A percentile compares a stretch with the other conserved stretches of the same genome.
These are phyloP conservation scores for Macropodus opercularis DNA, from an alignment of 2,797 vertebrate genomes.

Conservation along the genomic window DNA sequence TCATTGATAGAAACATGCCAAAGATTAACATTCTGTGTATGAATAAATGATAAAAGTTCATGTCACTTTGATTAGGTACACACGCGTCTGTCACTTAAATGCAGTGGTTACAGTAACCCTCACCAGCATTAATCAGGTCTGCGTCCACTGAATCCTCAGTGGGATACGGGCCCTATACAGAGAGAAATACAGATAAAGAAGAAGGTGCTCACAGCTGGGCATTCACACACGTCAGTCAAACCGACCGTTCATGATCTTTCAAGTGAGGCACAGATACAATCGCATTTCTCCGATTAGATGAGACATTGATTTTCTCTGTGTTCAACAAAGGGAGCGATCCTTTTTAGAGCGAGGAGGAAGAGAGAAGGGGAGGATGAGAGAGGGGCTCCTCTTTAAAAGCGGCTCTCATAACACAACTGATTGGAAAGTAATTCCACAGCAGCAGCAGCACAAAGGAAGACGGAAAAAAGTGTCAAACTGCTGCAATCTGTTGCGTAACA, in stretches of 20 bases:
- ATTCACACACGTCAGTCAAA: conserved; percentile 38
- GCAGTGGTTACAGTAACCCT: conserved; percentile 43
- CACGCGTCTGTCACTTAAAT: not conserved
- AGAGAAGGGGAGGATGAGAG: conserved; percentile 1
- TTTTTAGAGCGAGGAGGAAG: conserved; percentile 11
- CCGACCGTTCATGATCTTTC: conserved; percentile 46
- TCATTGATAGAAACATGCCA: not conserved
- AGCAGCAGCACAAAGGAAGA: conserved; percentile 44
- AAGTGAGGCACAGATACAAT: conserved; percentile 54
- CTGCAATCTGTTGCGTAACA: conserved; percentile 52
- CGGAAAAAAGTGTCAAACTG: conserved; percentile 47
- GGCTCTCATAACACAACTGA: conserved; percentile 43
- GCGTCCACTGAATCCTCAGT: conserved; percentile 89
- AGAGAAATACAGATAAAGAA: conserved; percentile 39
- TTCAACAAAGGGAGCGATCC: conserved; percentile 53
- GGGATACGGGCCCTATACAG: conserved; percentile 93
- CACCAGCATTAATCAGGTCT: conserved; percentile 98
- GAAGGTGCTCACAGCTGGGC: conserved; percentile 18
- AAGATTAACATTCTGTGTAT: not conserved
- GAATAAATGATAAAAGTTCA: not conserved
- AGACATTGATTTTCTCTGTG: conserved; percentile 68
- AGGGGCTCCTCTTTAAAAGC: conserved; percentile 28
- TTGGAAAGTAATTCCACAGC: conserved; percentile 42
- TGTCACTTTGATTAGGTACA: too few species aligned
- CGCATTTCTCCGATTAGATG: conserved; percentile 63